Evolutionary conservation across 2,888 invertebrate genomes (phyloP).

Genomic region (Gastracanthus pulcherrimus): DNA sequence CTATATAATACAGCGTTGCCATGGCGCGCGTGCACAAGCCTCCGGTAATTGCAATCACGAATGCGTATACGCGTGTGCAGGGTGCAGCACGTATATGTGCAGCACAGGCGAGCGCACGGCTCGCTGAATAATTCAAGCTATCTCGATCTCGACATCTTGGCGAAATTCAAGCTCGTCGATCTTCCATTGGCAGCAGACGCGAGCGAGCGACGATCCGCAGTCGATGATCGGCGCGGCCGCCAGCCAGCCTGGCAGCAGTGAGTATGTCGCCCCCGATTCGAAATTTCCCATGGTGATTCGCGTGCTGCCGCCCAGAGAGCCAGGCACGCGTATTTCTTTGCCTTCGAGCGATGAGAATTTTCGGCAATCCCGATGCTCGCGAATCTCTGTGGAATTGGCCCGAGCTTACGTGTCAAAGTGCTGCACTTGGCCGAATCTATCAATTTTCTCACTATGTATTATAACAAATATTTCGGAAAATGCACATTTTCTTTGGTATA

Average conservation of each 20-base stretch:
- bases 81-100: too few relatives aligned
- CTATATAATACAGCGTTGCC: constrained; percentile 35
- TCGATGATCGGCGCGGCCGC: too few relatives aligned
- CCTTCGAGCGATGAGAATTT: too few relatives aligned
- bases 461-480: too few relatives aligned
- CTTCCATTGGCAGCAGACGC: not conserved
- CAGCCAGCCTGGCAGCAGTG: too few relatives aligned
- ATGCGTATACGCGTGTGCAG: constrained; percentile 53
- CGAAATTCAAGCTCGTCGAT: constrained; percentile 25
- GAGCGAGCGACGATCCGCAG: not conserved
- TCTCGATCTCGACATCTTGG: constrained; percentile 50
- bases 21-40: constrained; percentile 39
- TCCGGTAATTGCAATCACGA: constrained; percentile 63
- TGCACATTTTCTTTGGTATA: too few relatives aligned
- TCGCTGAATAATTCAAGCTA: constrained; percentile 64
- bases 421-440: too few relatives aligned
- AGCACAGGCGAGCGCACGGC: constrained; percentile 51
- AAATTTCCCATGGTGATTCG: constrained; percentile 30
- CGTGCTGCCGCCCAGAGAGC: not conserved
- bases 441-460: too few relatives aligned
- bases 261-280: not conserved
- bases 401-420: too few relatives aligned
- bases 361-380: too few relatives aligned
- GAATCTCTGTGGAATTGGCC: too few relatives aligned
- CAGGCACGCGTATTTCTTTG: too few relatives aligned